These are phyloP conservation scores for Bathynomus jamesi DNA, from an alignment of 1,140 invertebrate genomes.

Conservation along the genomic window DNA sequence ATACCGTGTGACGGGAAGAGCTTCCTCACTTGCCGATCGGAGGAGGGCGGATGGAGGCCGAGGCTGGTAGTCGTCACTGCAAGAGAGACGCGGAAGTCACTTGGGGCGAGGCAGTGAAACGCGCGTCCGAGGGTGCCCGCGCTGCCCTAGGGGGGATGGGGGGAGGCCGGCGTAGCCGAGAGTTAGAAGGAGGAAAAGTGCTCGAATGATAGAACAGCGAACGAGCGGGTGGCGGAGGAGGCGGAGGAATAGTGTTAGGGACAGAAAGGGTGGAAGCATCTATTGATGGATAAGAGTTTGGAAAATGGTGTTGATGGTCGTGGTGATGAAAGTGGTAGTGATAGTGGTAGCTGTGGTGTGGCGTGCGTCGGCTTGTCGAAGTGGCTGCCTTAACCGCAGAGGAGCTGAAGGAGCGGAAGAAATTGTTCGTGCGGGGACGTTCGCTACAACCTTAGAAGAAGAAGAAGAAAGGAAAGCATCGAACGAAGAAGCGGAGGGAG, in stretches of 20 bases:
- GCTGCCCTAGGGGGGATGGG: background rate
- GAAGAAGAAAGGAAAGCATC: too few relatives aligned
- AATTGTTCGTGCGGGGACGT: too few relatives aligned
- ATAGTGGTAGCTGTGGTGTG: background rate
- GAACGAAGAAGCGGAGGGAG: too few relatives aligned
- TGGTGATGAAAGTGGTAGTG: background rate
- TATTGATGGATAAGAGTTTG: background rate
- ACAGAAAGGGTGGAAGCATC: background rate
- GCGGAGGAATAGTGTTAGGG: slow-evolving; percentile 19
- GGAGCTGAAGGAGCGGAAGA: too few relatives aligned
- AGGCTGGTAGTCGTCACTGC: slow-evolving; percentile 32
- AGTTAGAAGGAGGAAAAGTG: background rate
- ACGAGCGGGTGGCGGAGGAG: slow-evolving; percentile 14
- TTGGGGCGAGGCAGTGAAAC: slow-evolving; percentile 19
- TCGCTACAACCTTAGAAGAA: too few relatives aligned
- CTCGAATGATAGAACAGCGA: background rate
- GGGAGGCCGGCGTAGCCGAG: background rate
- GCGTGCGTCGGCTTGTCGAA: too few relatives aligned
- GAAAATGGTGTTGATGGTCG: background rate
- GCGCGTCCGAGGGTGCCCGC: slow-evolving; percentile 9
- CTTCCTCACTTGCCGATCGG: slow-evolving; percentile 81
- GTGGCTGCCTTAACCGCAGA: too few relatives aligned
- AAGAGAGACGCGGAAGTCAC: slow-evolving; percentile 34
- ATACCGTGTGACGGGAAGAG: slow-evolving; percentile 53
- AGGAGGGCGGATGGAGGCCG: slow-evolving; percentile 40